Evolutionary conservation across 2,113 vertebrate genomes (phyloP), one percentile per base, ranked within the genome.

Genomic region (Salvelinus alpinus): DNA sequence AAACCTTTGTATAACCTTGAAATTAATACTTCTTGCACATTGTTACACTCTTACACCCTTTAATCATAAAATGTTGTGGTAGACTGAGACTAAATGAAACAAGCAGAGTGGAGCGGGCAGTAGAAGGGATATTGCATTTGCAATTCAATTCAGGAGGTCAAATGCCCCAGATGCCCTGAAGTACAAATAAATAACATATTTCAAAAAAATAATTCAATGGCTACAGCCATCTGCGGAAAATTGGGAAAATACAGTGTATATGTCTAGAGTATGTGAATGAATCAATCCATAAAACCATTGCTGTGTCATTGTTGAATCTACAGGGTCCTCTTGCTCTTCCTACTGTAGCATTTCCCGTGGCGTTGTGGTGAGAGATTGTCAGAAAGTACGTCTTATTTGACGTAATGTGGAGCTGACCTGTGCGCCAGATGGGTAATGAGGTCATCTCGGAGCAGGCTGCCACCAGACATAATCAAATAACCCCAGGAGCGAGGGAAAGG

Each of bases 391-490:
- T 89, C 86, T 89, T 70, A 82, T 88, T 81, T 80, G 81, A 87
- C 34, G 79, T 73, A 85, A 84, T 81, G 75, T 74, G 65, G 80
- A 76, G 69, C 80, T 88, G 84, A 90, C 85, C 88, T 82, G 70
- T 71, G 80, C 51, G 74, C 72, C 74, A 75, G 72, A 71, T 64
- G 75, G 75, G 85, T 88, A 89, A 90, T 91, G 82, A 86, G 88
- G 86, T 91, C 88, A 86, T 78, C 78, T 73, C 71, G 78, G 86
- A 86, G 77, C 85, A 44, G 9, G 38, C 38, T 44, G 38, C 38
- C 38, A 44, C 38, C 38, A 8, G 85, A 85, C 83, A 87, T 86
- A 88, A 89, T 91, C 85, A 90, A 88, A 90, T 84, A 89, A 60
- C 82, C 78, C 2, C 2, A 70, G 9, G 18, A n/a, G 38, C 11